These are phyloP conservation scores for Etheostoma cragini DNA, from an alignment of 2,113 vertebrate genomes.

Conservation along the genomic window DNA sequence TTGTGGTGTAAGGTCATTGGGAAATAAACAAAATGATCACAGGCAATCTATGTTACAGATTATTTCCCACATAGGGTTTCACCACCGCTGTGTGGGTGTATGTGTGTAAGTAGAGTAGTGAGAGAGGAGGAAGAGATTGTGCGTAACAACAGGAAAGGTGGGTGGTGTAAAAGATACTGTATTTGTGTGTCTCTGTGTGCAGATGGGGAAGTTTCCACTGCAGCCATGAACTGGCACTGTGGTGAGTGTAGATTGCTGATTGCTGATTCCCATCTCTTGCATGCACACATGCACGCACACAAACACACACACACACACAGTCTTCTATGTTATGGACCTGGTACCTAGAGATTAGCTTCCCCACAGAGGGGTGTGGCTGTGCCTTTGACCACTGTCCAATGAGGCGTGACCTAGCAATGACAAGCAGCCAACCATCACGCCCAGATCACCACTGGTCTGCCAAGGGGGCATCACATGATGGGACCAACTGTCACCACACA, in stretches of 20 bases:
- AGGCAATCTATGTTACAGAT: constrained; percentile 44
- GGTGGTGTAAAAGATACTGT: constrained; percentile 30
- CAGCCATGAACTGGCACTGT: constrained; percentile 21
- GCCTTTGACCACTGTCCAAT: constrained; percentile 69
- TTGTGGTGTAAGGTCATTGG: constrained; percentile 58
- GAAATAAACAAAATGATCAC: constrained; percentile 57
- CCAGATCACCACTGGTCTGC: constrained; percentile 64
- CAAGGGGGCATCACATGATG: constrained; percentile 72
- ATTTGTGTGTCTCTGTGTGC: constrained; percentile 14
- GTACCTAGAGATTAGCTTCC: constrained; percentile 76
- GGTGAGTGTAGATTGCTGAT: constrained; percentile 15
- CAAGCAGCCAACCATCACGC: constrained; percentile 70
- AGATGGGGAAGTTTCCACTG: constrained; percentile 60
- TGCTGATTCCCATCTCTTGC: constrained; percentile 11
- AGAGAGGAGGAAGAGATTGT: constrained; percentile 44
- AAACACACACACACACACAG: constrained; percentile 22
- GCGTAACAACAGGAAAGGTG: constrained; percentile 55
- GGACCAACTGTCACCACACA: constrained; percentile 82
- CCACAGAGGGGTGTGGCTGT: constrained; percentile 73
- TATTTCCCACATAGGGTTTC: constrained; percentile 44
- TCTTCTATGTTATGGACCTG: constrained; percentile 59
- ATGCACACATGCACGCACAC: neutral
- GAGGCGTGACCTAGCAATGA: constrained; percentile 62
- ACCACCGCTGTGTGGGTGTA: neutral
- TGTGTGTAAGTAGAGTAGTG: constrained; percentile 20